Percentiles rank a stretch among this genome's conserved stretches.
Evolutionary conservation across 1,140 invertebrate species (phyloP).

Genomic region (Zaprionus capensis): DNA sequence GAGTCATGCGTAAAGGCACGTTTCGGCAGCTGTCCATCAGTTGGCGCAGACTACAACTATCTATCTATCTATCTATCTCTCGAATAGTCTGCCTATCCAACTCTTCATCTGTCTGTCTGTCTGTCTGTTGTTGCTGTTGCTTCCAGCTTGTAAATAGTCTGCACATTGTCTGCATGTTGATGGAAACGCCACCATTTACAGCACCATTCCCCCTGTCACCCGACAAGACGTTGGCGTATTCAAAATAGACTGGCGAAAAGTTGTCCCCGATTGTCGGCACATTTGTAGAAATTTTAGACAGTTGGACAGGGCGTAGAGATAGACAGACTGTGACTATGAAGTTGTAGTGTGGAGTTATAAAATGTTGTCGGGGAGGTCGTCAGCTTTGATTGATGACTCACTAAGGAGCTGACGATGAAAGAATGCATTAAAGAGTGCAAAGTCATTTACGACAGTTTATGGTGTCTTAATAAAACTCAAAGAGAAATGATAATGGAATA

Average conservation of each 20-base stretch:
- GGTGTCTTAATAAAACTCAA: no score
- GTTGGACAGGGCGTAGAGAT: constrained; percentile 4
- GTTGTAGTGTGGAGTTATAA: constrained; percentile 29
- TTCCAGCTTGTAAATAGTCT: constrained; percentile 43
- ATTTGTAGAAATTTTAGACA: constrained; percentile 60
- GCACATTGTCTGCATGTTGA: constrained; percentile 59
- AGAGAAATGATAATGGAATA: no score
- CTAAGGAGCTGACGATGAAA: background rate
- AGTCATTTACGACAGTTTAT: background rate
- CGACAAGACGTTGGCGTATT: constrained; percentile 31
- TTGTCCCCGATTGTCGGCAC: constrained; percentile 64
- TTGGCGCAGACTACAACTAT: constrained; percentile 16
- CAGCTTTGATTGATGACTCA: constrained; percentile 33
- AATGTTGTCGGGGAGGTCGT: constrained; percentile 18
- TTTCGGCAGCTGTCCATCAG: constrained; percentile 65
- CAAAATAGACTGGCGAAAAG: constrained; percentile 71
- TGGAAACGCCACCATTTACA: constrained; percentile 54
- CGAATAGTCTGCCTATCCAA: constrained; percentile 16
- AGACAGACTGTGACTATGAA: background rate
- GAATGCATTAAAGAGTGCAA: background rate
- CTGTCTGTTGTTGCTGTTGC: constrained; percentile 15
- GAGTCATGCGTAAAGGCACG: constrained; percentile 71
- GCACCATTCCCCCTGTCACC: constrained; percentile 10
- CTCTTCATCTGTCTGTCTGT: constrained; percentile 6
- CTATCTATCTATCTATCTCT: constrained; percentile 37